These are phyloP conservation scores for Amblyjoppa proteus DNA, from an alignment of 2,888 invertebrate species.

Conservation along the genomic window DNA sequence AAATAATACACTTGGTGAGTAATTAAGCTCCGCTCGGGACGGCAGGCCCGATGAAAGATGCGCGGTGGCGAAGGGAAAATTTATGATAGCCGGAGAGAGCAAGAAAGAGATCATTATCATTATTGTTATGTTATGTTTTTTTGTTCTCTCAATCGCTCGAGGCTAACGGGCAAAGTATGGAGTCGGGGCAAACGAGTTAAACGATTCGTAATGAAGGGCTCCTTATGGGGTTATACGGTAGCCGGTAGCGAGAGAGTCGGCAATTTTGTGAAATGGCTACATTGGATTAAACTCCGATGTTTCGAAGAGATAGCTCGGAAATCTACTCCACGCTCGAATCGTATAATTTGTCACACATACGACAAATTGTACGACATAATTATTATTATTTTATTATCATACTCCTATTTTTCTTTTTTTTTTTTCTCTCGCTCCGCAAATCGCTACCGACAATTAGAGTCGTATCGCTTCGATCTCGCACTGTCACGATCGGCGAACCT, in stretches of 20 bases:
- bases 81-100: constrained; percentile 7
- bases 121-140: not conserved
- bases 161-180: not conserved
- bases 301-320: not conserved
- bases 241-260: constrained; percentile 31
- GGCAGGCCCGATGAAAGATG: not conserved
- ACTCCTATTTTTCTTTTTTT: too few species aligned
- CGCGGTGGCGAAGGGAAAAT: not conserved
- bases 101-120: constrained; percentile 2
- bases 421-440: too few species aligned
- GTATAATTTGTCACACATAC: not conserved
- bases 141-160: constrained; percentile 10
- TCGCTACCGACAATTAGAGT: not conserved
- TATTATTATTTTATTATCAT: not conserved
- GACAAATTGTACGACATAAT: not conserved
- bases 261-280: constrained; percentile 21
- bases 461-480: not conserved
- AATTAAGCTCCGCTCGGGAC: not conserved
- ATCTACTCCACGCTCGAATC: not conserved
- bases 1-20: not conserved
- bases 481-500: too few species aligned
- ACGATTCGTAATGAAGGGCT: constrained; percentile 68
- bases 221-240: constrained; percentile 57
- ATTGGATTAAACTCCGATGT: not conserved
- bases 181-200: constrained; percentile 53